Evolutionary conservation across 2,113 vertebrate species (phyloP).

Genomic region (Oceanites oceanicus): DNA sequence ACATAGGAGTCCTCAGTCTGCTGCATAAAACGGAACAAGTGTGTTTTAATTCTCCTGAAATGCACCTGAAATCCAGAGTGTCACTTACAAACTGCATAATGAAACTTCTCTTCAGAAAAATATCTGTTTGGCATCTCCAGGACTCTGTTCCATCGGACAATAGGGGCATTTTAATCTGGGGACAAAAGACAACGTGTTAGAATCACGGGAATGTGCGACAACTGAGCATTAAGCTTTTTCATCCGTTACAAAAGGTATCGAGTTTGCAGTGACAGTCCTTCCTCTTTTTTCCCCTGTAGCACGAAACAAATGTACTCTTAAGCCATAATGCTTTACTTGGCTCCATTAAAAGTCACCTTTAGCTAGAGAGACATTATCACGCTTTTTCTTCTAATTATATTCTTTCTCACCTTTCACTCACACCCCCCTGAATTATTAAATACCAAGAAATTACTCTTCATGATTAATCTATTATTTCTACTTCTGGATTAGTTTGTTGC

Average conservation of each 20-base stretch:
- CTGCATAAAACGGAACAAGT: slow-evolving; percentile 67
- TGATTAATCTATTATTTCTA: not conserved
- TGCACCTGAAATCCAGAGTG: slow-evolving; percentile 66
- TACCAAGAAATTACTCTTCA: not conserved
- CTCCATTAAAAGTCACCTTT: not conserved
- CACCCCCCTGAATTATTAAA: not conserved
- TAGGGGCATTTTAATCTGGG: slow-evolving; percentile 87
- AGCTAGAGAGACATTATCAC: not conserved
- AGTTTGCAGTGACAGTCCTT: not conserved
- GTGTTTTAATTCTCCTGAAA: slow-evolving; percentile 67
- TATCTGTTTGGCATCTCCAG: slow-evolving; percentile 87
- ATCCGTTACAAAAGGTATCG: not conserved
- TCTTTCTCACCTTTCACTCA: not conserved
- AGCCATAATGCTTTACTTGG: not conserved
- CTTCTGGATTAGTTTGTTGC: not conserved
- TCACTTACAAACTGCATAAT: slow-evolving; percentile 72
- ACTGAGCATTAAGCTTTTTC: not conserved
- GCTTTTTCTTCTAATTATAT: not conserved
- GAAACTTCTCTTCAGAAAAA: slow-evolving; percentile 82
- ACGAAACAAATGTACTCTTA: not conserved
- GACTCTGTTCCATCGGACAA: slow-evolving; percentile 88
- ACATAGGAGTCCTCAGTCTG: slow-evolving; percentile 71
- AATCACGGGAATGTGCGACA: not conserved
- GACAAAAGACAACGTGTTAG: slow-evolving; percentile 47
- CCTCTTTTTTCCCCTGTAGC: not conserved